Base-by-base conservation (phyloP, 1,140 invertebrate species). In the Polypedilum vanderplanki region DNA sequence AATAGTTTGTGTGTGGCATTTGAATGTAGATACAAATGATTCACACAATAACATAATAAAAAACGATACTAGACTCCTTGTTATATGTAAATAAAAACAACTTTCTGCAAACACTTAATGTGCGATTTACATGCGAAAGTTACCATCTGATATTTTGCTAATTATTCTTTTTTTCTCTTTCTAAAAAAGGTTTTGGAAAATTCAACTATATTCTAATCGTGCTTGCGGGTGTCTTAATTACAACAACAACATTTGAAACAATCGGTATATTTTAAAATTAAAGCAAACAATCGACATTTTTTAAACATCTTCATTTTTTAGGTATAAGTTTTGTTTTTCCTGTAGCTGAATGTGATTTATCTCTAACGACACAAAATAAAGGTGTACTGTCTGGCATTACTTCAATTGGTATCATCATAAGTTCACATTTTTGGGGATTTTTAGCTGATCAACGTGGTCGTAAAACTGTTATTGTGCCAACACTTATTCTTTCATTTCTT, bases 361-460 rank as follows among this genome's bases (percentile, higher is more conserved):
- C 80, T 12, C 70, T 84, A 65, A 78, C 75, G 15, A 75, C 82
- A 18, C 41, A 75, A 0, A 73, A 80, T 40, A 83, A 83, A 76
- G 81, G 82, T 7, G 24, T 83, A 18, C 67, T 83, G 12, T 79
- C 79, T 15, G 79, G 80, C 7, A 78, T 81, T 18, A 79, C 78
- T 75, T 75, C 20, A 73, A 41, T 80, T 89, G 88, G 87, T 73
- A 84, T 87, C 77, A 85, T 88, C 20, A 77, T 85, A 4, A 87
- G 85, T 0, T 84, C 84, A 0, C 82, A 87, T 73, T 77, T 90
- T 20, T 92, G 90, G 90, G 91, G 91, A 0, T 89, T 87, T 40
- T 78, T 92, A n/a, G 89, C 88, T 1, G 91, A 93, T 78, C 86
- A 85, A 0, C 82, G 85, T 22, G 91, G 91, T 0, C 85, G 81